Base-by-base conservation (phyloP, 2,797 vertebrate genomes). In the Brotula barbata region DNA sequence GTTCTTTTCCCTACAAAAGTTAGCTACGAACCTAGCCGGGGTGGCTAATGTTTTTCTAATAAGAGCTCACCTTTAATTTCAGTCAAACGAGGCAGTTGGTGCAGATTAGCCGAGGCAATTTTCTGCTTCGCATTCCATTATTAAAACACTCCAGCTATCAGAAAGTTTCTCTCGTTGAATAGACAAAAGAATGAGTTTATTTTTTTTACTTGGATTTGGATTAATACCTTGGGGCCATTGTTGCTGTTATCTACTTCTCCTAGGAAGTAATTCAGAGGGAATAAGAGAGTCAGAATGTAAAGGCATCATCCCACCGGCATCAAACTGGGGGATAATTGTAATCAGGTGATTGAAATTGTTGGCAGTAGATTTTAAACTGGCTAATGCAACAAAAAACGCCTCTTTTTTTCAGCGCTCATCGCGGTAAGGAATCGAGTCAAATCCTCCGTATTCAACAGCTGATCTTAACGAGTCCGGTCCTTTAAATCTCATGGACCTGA, bases 51-150 rank as follows among this genome's bases (percentile, higher is more conserved):
- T 85, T 86, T 83, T 88, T 85, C 85, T 86, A 89, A 90, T 87
- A 89, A 78, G 82, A 87, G 79, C 85, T 89, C 85, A 87, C 85
- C 87, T 90, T 86, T 90, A 85, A 89, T 88, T 88, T 86, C 78
- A 86, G 79, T 87, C 80, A 84, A 85, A 87, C 69, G 62, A 84
- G 74, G 83, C 78, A 82, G 74, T 83, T 76, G 82, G 67, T 75
- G 61, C 72, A 85, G 85, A 89, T 88, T 89, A 86, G 80, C 71
- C 25, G 69, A 90, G 86, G 86, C 88, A 89, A 90, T 91, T 90
- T 90, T 90, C 89, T 90, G 89, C 88, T 89, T 89, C 85, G 88
- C 84, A 89, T 86, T 89, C 82, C 87, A 81, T 89, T 89, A 83
- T 87, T 88, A 88, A 87, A 89, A 83, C 69, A 78, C 80, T 78